phyloP scores from a whole-genome alignment of 2,797 vertebrate species.

The Nyctalus aviator region DNA sequence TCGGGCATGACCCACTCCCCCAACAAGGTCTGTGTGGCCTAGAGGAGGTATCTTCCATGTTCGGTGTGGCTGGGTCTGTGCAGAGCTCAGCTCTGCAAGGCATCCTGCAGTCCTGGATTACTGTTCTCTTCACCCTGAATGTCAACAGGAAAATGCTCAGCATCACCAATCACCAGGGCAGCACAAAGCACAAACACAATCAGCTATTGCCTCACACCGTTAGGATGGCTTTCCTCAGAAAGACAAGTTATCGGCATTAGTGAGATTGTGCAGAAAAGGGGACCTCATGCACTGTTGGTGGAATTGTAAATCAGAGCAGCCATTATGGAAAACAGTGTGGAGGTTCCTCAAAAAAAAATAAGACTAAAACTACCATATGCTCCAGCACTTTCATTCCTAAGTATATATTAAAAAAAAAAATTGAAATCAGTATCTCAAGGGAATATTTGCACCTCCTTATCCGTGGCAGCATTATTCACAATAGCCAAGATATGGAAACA shows the following conservation, averaged over 20 bases:
- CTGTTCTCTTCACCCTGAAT: neutral
- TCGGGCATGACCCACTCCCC: too few species aligned
- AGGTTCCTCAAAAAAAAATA: neutral
- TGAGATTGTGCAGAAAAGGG: neutral
- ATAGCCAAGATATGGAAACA: neutral
- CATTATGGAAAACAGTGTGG: neutral
- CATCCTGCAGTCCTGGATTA: neutral
- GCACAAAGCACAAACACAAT: neutral
- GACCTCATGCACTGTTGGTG: neutral
- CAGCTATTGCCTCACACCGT: neutral
- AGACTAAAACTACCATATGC: neutral
- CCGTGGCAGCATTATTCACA: neutral
- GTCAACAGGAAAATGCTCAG: neutral
- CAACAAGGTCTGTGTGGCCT: neutral
- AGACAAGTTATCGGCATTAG: neutral
- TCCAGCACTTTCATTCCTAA: neutral
- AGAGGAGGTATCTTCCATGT: neutral
- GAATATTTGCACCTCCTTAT: neutral
- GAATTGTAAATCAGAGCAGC: neutral
- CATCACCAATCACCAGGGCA: neutral
- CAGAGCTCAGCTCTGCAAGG: neutral
- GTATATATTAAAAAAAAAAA: neutral
- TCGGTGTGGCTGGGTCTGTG: neutral
- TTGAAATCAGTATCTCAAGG: neutral
- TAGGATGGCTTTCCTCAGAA: neutral